Conservation (phyloP, 2,113 vertebrate species). For the Paracanthobrama guichenoti region DNA sequence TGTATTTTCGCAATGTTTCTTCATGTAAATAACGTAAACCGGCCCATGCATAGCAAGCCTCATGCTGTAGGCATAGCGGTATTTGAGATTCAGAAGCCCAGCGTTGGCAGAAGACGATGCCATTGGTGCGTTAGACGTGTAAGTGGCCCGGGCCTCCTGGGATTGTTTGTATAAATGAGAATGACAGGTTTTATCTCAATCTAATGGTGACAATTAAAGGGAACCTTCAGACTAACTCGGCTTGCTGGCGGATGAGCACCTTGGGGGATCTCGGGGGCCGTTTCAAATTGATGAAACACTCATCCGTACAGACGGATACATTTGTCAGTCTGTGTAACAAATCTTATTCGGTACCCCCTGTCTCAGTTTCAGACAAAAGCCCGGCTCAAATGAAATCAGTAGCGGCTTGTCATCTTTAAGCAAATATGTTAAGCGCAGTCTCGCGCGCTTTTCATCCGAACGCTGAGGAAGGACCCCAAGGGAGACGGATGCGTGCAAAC, state of each 20-base stretch:
- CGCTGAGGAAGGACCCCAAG: slow-evolving; percentile 84
- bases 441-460: slow-evolving; percentile 91
- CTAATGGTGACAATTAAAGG: slow-evolving; percentile 92
- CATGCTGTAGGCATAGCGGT: not conserved
- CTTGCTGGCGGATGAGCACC: slow-evolving; percentile 86
- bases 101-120: slow-evolving; percentile 41
- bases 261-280: slow-evolving; percentile 85
- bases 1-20: not conserved
- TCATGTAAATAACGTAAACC: not conserved
- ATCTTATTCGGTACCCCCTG: slow-evolving; percentile 82
- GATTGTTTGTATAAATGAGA: slow-evolving; percentile 68
- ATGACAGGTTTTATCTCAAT: slow-evolving; percentile 76
- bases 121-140: slow-evolving; percentile 51
- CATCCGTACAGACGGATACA: slow-evolving; percentile 88
- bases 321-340: slow-evolving; percentile 89
- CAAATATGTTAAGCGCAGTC: slow-evolving; percentile 98
- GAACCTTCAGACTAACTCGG: slow-evolving; percentile 86
- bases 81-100: not conserved
- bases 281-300: slow-evolving; percentile 92
- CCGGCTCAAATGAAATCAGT: slow-evolving; percentile 89
- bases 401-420: slow-evolving; percentile 93
- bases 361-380: slow-evolving; percentile 86
- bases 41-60: not conserved
- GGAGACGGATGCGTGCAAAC: slow-evolving; percentile 88
- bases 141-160: slow-evolving; percentile 59